Evolutionary conservation across 2,888 invertebrate genomes (phyloP), one percentile per base, ranked within the genome.

Genomic region (Lasioglossum lativentre): DNA sequence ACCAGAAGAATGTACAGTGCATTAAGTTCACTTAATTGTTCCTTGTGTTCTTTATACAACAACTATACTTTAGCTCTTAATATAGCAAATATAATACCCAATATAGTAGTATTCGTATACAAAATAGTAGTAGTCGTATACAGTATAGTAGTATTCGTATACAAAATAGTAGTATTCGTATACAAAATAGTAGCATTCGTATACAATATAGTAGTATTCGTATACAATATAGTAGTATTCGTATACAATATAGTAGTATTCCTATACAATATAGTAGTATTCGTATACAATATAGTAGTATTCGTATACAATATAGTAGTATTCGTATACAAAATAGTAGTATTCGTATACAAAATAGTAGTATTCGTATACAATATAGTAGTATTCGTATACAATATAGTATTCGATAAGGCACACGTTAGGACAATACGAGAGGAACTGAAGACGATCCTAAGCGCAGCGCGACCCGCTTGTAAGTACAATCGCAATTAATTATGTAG

Each of bases 401-500:
- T 56, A n/a, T n/a, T n/a, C 12, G n/a, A 23, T n/a, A 12, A 4
- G 56, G 56, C n/a, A 56, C 4, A n/a, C n/a, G n/a, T 56, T 56
- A 0, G 0, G 12, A 1, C 4, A 12, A 56, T 8, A n/a, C n/a
- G 12, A 56, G 56, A n/a, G 10, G 56, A 56, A n/a, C 4, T 12
- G 56, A 4, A n/a, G 56, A n/a, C n/a, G 30, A 63, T 3, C 6
- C 6, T 63, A 30, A 38, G 23, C 23, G 19, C n/a, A n/a, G 12
- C 23, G 45, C 16, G 30, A 30, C 45, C n/a, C 30, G 34, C n/a
- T n/a, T 3, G 12, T 12, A 56, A 34, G 10, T 68, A 38, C 38
- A 68, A 68, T 68, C 23, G 68, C 34, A 45, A 45, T 45, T 63
- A 34, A 52, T 73, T 73, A 40, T 70, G n/a, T n/a, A 34, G n/a